A percentile compares a stretch with the other conserved stretches of the same genome.
Evolutionary conservation across 2,888 invertebrate genomes (phyloP).

Genomic region (Epinotia demarniana): DNA sequence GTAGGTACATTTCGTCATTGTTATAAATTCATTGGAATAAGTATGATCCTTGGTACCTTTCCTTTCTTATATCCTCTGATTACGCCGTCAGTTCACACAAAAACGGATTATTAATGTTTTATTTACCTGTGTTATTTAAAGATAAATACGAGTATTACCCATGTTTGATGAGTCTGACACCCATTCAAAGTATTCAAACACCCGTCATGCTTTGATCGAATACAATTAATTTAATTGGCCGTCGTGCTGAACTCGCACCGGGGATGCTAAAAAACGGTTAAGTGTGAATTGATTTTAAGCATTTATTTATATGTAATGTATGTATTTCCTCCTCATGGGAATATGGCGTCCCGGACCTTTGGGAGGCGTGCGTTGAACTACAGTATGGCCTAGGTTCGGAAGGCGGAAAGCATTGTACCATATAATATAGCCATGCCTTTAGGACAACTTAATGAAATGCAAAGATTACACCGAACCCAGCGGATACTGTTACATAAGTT

Average conservation of each 20-base stretch:
- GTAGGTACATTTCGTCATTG: too few relatives aligned
- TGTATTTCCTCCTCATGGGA: too few relatives aligned
- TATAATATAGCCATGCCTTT: too few relatives aligned
- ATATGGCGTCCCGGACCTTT: too few relatives aligned
- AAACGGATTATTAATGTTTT: constrained; percentile 5
- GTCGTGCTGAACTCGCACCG: constrained; percentile 52
- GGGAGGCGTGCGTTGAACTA: too few relatives aligned
- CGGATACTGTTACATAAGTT: too few relatives aligned
- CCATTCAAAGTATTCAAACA: constrained; percentile 30
- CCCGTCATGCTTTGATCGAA: constrained; percentile 48
- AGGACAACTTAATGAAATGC: too few relatives aligned
- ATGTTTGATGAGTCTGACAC: constrained; percentile 32
- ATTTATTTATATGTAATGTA: background rate
- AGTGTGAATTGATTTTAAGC: constrained; percentile 6
- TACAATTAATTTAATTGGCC: constrained; percentile 55
- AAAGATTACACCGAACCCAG: too few relatives aligned
- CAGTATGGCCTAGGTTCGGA: too few relatives aligned
- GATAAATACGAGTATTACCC: constrained; percentile 21
- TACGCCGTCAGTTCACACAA: background rate
- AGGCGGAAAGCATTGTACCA: too few relatives aligned
- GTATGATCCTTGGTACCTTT: too few relatives aligned
- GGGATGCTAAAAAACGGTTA: constrained; percentile 44
- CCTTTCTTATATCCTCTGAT: background rate
- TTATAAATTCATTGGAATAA: too few relatives aligned
- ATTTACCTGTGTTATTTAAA: constrained; percentile 22